Conservation (phyloP, 2,797 vertebrate species). For the Tympanoctomys barrerae region DNA sequence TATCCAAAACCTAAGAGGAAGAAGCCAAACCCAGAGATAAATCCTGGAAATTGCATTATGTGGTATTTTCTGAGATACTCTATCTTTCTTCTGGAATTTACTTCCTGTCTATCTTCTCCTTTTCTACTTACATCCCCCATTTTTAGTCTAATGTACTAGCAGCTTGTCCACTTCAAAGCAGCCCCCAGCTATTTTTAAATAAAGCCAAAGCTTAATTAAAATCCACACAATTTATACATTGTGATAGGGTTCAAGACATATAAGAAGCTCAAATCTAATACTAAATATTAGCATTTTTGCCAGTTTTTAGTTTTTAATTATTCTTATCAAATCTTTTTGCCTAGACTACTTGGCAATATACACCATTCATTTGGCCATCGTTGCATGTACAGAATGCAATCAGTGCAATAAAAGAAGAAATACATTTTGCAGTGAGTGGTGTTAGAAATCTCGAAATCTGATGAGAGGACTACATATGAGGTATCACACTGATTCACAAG, state of each 20-base stretch:
- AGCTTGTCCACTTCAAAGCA: neutral
- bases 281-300: neutral
- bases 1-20: neutral
- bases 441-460: neutral
- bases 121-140: neutral
- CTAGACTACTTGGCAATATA: neutral
- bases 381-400: neutral
- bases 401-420: neutral
- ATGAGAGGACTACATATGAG: neutral
- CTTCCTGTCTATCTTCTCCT: neutral
- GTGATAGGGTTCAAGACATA: neutral
- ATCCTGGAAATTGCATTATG: neutral
- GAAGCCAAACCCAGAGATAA: neutral
- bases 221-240: neutral
- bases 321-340: neutral
- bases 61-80: neutral
- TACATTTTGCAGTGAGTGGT: neutral
- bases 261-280: neutral
- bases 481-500: neutral
- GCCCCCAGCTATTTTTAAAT: neutral
- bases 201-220: neutral
- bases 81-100: neutral
- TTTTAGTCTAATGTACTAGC: neutral
- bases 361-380: neutral
- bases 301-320: neutral